These are phyloP conservation scores for Cryptus viduatorius DNA, from an alignment of 2,888 invertebrate species.

Conservation along the genomic window DNA sequence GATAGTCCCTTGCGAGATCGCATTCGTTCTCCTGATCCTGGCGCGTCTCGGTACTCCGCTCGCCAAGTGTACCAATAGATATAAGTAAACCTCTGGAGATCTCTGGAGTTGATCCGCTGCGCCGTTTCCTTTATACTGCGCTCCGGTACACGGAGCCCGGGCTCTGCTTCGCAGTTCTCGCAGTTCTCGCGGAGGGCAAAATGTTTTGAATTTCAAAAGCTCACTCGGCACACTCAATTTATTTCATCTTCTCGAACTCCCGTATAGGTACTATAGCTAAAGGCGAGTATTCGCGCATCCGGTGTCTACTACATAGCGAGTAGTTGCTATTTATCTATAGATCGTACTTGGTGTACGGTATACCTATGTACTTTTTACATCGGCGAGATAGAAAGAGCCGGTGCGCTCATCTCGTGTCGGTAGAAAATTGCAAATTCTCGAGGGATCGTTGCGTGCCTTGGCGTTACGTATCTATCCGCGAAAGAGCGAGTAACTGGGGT, in stretches of 20 bases:
- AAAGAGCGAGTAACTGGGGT: conserved; percentile 37
- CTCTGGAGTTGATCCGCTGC: conserved; percentile 42
- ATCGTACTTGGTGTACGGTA: not conserved
- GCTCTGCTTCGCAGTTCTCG: conserved; percentile 16
- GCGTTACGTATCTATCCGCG: conserved; percentile 16
- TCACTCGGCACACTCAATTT: conserved; percentile 64
- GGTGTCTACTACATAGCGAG: conserved; percentile 31
- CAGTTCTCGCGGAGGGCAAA: conserved; percentile 50
- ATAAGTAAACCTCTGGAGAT: conserved; percentile 46
- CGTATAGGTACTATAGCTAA: conserved; percentile 1
- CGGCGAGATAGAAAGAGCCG: not conserved
- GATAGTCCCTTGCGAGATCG: not conserved
- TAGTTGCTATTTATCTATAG: conserved; percentile 28
- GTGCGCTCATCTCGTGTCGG: conserved; percentile 65
- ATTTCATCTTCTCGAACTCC: conserved; percentile 63
- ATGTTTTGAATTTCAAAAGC: conserved; percentile 68
- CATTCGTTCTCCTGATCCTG: not conserved
- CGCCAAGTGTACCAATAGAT: conserved; percentile 3
- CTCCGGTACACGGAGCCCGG: not conserved
- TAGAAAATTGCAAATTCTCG: conserved; percentile 77
- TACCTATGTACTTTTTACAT: conserved; percentile 12
- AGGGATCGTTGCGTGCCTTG: conserved; percentile 59
- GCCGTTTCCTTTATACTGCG: conserved; percentile 32
- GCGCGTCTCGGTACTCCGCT: not conserved
- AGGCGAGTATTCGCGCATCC: conserved; percentile 46